A percentile compares a stretch with the other conserved stretches of the same genome.
These are phyloP conservation scores for Tauraco erythrolophus DNA, from an alignment of 2,113 vertebrate genomes.

Conservation along the genomic window DNA sequence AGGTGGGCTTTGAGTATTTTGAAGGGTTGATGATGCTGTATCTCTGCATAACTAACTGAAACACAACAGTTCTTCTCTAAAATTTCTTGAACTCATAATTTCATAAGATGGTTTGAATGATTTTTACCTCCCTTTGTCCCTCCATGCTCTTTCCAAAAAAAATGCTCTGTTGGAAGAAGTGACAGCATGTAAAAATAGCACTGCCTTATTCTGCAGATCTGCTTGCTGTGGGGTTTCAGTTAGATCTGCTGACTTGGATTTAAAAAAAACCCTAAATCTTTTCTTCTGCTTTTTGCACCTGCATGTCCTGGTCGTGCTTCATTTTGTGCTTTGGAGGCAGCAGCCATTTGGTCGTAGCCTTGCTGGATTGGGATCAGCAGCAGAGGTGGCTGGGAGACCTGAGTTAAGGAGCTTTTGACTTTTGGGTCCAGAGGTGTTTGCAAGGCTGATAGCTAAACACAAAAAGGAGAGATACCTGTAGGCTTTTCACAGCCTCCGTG, in stretches of 20 bases:
- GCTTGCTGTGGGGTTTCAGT: constrained; percentile 37
- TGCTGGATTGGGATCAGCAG: not conserved
- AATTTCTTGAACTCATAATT: not conserved
- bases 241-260: constrained; percentile 61
- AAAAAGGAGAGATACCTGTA: not conserved
- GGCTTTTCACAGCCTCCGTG: not conserved
- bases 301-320: not conserved
- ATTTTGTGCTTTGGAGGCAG: not conserved
- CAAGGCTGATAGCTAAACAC: not conserved
- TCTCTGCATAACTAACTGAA: not conserved
- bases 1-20: not conserved
- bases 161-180: constrained; percentile 22
- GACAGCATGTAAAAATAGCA: constrained; percentile 44
- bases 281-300: constrained; percentile 65
- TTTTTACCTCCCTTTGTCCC: not conserved
- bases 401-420: not conserved
- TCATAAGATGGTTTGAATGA: not conserved
- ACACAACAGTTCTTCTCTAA: not conserved
- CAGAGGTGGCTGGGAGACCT: not conserved
- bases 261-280: not conserved
- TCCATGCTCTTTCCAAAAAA: not conserved
- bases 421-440: not conserved
- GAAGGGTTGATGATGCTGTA: not conserved
- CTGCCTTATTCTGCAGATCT: constrained; percentile 32
- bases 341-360: not conserved